phyloP scores from a whole-genome alignment of 2,113 vertebrate genomes.

The Nerophis ophidion region DNA sequence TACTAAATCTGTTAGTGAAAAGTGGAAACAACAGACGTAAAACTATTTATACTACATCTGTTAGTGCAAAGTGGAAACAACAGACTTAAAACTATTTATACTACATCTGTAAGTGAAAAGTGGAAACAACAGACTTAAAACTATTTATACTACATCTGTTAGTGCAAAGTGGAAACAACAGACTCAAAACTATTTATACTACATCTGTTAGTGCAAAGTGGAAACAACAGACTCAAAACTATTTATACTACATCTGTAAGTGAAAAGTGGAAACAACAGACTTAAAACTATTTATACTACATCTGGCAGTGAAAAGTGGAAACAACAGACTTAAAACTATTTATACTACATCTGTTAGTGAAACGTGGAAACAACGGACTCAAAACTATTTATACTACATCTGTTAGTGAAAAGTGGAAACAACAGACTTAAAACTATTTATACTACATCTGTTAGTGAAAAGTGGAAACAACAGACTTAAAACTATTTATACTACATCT shows the following conservation, averaged over 20 bases:
- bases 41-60: too few relatives aligned
- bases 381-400: too few relatives aligned
- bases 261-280: background rate
- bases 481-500: too few relatives aligned
- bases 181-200: too few relatives aligned
- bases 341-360: background rate
- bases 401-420: background rate
- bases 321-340: too few relatives aligned
- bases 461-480: background rate
- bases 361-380: background rate
- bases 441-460: background rate
- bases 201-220: background rate
- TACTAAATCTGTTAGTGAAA: too few relatives aligned
- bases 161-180: background rate
- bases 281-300: too few relatives aligned
- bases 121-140: background rate
- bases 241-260: background rate
- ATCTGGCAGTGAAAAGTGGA: background rate
- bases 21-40: background rate
- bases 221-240: too few relatives aligned
- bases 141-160: background rate
- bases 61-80: background rate
- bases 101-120: background rate
- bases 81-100: too few relatives aligned
- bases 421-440: too few relatives aligned